These are phyloP conservation scores for Poeciliopsis paucimaculata DNA, from an alignment of 2,797 vertebrate species.

Conservation along the genomic window DNA sequence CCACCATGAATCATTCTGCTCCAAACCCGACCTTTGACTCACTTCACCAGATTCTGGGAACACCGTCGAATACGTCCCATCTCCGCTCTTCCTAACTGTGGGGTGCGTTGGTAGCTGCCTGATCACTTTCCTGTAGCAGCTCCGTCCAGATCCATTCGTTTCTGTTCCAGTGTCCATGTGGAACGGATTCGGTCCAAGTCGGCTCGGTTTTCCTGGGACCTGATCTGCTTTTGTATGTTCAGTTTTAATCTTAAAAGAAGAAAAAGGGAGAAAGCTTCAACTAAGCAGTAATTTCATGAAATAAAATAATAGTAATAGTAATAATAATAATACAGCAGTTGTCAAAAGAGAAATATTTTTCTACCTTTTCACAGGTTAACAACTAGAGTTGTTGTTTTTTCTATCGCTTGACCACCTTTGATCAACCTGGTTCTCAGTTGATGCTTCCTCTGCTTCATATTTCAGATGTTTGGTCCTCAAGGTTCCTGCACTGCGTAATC, in stretches of 20 bases:
- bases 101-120: neutral
- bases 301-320: too few relatives aligned
- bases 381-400: neutral
- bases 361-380: neutral
- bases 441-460: neutral
- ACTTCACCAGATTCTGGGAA: neutral
- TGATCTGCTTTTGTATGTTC: neutral
- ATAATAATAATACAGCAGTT: too few relatives aligned
- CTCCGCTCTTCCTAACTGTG: neutral
- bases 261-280: neutral
- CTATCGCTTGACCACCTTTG: fast-evolving
- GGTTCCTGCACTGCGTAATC: neutral
- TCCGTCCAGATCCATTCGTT: neutral
- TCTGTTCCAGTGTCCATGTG: neutral
- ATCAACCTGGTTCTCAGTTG: neutral
- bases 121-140: neutral
- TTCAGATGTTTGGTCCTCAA: neutral
- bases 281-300: neutral
- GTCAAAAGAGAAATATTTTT: neutral
- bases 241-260: neutral
- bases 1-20: neutral
- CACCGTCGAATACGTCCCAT: too few relatives aligned
- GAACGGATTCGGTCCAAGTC: neutral
- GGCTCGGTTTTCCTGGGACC: neutral
- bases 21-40: too few relatives aligned